These are phyloP conservation scores for Otolemur crassicaudatus DNA, from an alignment of 2,797 vertebrate species.

Conservation along the genomic window DNA sequence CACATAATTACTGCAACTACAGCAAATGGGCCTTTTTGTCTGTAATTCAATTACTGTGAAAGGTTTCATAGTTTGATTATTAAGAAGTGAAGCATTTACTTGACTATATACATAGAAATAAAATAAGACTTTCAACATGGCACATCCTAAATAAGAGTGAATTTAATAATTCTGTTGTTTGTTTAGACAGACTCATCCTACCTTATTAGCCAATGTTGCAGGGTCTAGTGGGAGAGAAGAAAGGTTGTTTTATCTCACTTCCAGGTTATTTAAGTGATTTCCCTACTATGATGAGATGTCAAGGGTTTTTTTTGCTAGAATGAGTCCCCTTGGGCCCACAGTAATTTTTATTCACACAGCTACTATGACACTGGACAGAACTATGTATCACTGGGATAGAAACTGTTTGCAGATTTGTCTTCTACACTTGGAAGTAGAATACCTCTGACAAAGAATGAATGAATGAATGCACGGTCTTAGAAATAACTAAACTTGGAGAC, in stretches of 20 bases:
- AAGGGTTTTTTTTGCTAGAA: neutral
- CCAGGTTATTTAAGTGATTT: constrained; percentile 11
- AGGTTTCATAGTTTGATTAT: constrained; percentile 60
- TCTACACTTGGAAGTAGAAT: neutral
- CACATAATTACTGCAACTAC: constrained; percentile 64
- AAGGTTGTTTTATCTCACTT: constrained; percentile 6
- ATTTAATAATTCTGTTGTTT: constrained; percentile 35
- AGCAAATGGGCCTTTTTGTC: constrained; percentile 58
- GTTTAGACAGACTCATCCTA: neutral
- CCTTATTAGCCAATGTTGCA: neutral
- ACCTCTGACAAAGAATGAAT: neutral
- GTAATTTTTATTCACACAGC: neutral
- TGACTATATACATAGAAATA: constrained; percentile 52
- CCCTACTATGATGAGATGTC: neutral
- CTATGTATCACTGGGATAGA: neutral
- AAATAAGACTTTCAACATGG: constrained; percentile 52
- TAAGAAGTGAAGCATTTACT: constrained; percentile 63
- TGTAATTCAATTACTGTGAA: constrained; percentile 64
- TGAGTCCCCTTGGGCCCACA: rapidly evolving
- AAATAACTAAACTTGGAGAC: constrained; percentile 40
- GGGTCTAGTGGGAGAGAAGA: neutral
- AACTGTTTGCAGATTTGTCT: constrained; percentile 31
- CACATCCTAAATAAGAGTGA: constrained; percentile 59
- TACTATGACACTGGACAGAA: neutral
- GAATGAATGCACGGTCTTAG: neutral